Evolutionary conservation across 2,797 vertebrate genomes (phyloP), one percentile per base, ranked within the genome.

Genomic region (Pangasius mekongensis): DNA sequence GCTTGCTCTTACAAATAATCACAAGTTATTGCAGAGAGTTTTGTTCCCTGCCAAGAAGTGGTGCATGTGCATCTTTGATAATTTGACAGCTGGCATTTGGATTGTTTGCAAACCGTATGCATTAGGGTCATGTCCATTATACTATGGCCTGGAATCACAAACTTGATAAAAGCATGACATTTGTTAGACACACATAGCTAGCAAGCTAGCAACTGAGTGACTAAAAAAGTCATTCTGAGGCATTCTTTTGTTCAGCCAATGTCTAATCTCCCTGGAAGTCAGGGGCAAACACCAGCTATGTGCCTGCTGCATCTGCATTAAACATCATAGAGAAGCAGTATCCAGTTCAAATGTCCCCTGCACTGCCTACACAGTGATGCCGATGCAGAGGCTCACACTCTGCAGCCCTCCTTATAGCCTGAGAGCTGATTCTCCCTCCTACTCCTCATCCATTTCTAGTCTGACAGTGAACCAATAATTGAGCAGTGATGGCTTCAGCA

Each of bases 401-500:
- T 58, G 60, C 27, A 82, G 2, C 6, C 6, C 33, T 62, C 22
- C 58, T 27, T 82, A 62, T 1, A 39, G 14, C 13, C 58, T 39
- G 54, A 33, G 18, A 80, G 30, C 30, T 27, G 33, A 43, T 60
- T 62, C 80, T 43, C 6, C 36, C 56, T 43, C 80, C 54, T 77
- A 39, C 30, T 56, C 30, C n/a, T 33, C 30, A 36, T 78, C n/a
- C 52, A 58, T 81, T 60, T 81, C 54, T 81, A 24, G n/a, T 56
- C 77, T 80, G 77, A 80, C 77, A 58, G 4, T 54, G 54, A 76
- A 76, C 43, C 43, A 52, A 76, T 16, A 76, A 76, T n/a, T 76
- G 43, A 80, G 58, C 49, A 20, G 6, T 54, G 76, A 78, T 30
- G 27, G 49, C 14, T 54, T 52, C 18, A 81, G 30, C 52, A 81